Percentiles rank a stretch among this genome's conserved stretches.
Evolutionary conservation across 2,113 vertebrate species (phyloP).

Genomic region (Python bivittatus): DNA sequence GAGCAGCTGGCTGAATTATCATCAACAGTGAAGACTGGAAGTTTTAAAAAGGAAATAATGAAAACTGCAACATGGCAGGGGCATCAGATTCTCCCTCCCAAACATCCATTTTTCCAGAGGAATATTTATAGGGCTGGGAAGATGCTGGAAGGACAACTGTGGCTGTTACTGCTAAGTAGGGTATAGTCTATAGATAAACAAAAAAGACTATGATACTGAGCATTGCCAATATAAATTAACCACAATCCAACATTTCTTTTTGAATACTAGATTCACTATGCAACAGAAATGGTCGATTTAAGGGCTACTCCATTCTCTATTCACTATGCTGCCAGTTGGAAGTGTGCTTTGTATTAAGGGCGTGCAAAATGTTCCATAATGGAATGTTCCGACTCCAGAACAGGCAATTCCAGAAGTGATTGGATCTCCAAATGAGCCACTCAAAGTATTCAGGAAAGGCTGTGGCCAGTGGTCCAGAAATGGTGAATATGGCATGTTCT

Average conservation of each 20-base stretch:
- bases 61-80: not conserved
- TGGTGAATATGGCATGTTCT: not conserved
- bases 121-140: not conserved
- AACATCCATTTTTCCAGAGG: not conserved
- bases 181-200: slow-evolving; percentile 30
- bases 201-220: not conserved
- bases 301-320: not conserved
- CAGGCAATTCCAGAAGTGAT: not conserved
- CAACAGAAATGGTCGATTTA: not conserved
- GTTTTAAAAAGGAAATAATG: not conserved
- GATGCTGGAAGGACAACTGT: not conserved
- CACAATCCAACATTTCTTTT: accelerated
- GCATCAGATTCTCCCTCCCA: not conserved
- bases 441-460: not conserved
- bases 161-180: slow-evolving; percentile 15
- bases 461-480: not conserved
- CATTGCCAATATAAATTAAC: not conserved
- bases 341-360: not conserved
- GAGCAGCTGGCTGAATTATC: not conserved
- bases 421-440: not conserved
- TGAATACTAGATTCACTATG: not conserved
- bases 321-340: not conserved
- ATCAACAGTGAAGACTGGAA: not conserved
- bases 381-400: not conserved
- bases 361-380: not conserved